Conservation (phyloP, 2,888 invertebrate species). For the Meghimatium bilineatum region DNA sequence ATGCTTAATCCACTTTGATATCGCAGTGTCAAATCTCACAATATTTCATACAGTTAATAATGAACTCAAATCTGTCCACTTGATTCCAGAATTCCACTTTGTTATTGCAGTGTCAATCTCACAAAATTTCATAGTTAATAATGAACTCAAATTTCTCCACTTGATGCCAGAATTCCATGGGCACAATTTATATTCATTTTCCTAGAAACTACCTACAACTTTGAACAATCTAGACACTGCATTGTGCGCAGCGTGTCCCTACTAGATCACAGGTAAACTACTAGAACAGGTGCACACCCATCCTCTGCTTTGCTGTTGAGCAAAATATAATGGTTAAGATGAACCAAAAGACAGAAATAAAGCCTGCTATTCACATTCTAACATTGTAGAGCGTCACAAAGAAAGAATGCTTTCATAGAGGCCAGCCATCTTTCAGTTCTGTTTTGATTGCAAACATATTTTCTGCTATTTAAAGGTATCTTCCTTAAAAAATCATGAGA, state of each 20-base stretch:
- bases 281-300: not conserved
- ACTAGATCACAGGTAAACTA: not conserved
- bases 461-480: too few species aligned
- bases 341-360: conserved; percentile 17
- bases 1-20: not conserved
- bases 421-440: too few species aligned
- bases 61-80: conserved; percentile 6
- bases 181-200: not conserved
- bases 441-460: too few species aligned
- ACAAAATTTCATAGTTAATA: conserved; percentile 3
- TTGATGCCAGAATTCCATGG: too few species aligned
- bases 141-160: conserved; percentile 9
- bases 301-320: conserved; percentile 30
- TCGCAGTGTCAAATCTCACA: not conserved
- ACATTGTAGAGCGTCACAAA: too few species aligned
- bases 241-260: conserved; percentile 72
- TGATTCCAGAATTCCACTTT: too few species aligned
- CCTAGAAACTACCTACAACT: conserved; percentile 56
- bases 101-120: not conserved
- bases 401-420: too few species aligned
- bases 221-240: conserved; percentile 65
- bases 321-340: conserved; percentile 29
- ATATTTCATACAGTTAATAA: conserved; percentile 3
- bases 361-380: not conserved
- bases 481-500: too few species aligned